Evolutionary conservation across 1,140 invertebrate species (phyloP), one percentile per base, ranked within the genome.

Genomic region (Drosophila parabipectinata): DNA sequence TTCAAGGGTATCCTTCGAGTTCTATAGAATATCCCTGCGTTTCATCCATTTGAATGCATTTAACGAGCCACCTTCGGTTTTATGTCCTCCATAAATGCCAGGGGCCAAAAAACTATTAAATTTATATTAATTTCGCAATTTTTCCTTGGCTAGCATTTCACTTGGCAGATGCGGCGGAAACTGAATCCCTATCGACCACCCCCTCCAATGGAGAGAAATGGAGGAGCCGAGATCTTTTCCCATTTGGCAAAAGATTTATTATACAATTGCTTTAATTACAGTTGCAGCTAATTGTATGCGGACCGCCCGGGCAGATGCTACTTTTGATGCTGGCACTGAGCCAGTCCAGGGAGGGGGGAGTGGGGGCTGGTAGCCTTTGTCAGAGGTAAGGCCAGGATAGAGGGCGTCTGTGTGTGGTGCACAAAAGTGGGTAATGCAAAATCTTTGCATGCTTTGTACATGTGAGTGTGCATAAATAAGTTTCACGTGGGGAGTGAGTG

Each of bases 201-300:
- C 39, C 52, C 28, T 39, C 45, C 34, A 10, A 15, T 24, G 15
- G 26, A 58, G 28, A 9, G 4, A n/a, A 4, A n/a, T 10, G 21
- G 21, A 18, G 44, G 10, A 30, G 37, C n/a, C 24, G 69, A 37
- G 53, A 62, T 54, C 72, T 64, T 52, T 52, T 67, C 78, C 82
- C 82, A 87, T 87, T 87, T 85, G 82, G 64, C 83, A 79, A 78
- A 66, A 85, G 82, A 85, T 85, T 85, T 85, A 85, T 85, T 72
- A 81, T 72, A 87, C 82, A 85, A 85, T 87, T 88, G 82, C 79
- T 87, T 87, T 87, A 87, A 87, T 87, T 87, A 87, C 78, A 82
- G 82, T 87, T 88, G 78, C 83, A 82, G 83, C 83, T 87, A 87
- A 87, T 87, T 87, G 82, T 87, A 87, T 87, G 82, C 83, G 79